Base-by-base conservation (phyloP, 2,113 vertebrate genomes). In the Tragelaphus imberbis region DNA sequence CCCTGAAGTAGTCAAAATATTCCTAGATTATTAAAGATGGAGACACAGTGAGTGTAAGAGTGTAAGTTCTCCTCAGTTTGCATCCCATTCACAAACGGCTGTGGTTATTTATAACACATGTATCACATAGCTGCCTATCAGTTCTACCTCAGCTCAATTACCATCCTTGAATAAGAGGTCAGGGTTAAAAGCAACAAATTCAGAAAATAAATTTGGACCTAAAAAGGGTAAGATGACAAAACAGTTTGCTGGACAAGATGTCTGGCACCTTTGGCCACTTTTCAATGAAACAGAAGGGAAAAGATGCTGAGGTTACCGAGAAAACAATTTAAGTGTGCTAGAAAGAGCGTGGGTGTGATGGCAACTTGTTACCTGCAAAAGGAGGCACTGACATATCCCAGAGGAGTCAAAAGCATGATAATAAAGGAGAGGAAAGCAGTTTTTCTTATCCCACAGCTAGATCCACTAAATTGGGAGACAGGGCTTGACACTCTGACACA, bases 121-220 rank as follows among this genome's bases (percentile, higher is more conserved):
- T 87, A 85, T 75, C 68, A 21, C 55, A 93, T 17, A 87, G 56
- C 71, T 15, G 87, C 91, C 95, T 84, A 90, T 84, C 85, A 95
- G 68, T 87, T 91, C 82, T 36, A 96, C 94, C 97, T 85, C 71
- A 84, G 86, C 86, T 97, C 95, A 95, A 97, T 91, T 94, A 91
- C 56, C 71, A 91, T 86, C 86, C 86, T 75, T 97, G 93, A 97
- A 40, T 94, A 96, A 95, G 92, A 96, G 97, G 96, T 98, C 97
- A 93, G 93, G 93, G 96, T 97, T 97, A 98, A 98, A 98, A 98
- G 96, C 86, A 94, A 87, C 56, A 84, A 88, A 97, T 91, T 91
- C 68, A 91, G 94, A 96, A 97, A 91, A 97, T 77, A 97, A 97
- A 98, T 97, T 91, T 97, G 96, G 92, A 98, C 92, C 91, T 97